These are phyloP conservation scores for Lucifuga dentata DNA, from an alignment of 2,113 vertebrate species.

Conservation along the genomic window DNA sequence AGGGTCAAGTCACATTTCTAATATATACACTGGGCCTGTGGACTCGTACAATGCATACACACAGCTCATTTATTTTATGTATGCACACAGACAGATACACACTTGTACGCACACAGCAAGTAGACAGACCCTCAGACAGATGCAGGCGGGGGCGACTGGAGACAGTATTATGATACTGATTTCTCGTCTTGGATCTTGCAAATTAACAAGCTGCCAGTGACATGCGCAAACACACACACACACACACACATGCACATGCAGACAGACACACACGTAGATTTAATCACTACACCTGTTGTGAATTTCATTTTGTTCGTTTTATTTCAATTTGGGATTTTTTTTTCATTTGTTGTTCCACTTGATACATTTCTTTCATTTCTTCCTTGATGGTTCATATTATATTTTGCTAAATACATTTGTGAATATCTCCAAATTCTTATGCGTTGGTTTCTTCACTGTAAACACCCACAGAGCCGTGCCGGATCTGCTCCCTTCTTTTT, in stretches of 20 bases:
- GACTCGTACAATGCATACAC: constrained; percentile 83
- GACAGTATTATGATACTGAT: constrained; percentile 78
- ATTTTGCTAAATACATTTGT: neutral
- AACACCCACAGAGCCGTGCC: constrained; percentile 15
- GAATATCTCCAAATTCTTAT: neutral
- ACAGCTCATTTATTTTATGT: constrained; percentile 85
- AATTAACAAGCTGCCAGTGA: constrained; percentile 67
- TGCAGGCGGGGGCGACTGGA: neutral
- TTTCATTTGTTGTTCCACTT: neutral
- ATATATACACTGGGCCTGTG: constrained; percentile 87
- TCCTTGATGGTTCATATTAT: neutral
- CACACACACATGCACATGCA: constrained; percentile 8
- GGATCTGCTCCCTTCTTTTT: constrained; percentile 34
- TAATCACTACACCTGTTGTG: neutral
- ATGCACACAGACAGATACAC: constrained; percentile 78
- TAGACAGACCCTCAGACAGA: constrained; percentile 33
- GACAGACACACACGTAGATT: constrained; percentile 31
- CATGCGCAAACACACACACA: constrained; percentile 1
- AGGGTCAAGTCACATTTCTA: constrained; percentile 90
- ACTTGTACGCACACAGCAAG: constrained; percentile 56
- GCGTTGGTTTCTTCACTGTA: neutral
- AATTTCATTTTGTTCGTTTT: neutral
- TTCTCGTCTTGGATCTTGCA: constrained; percentile 66
- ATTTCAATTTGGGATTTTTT: no score
- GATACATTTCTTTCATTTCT: neutral